Conservation (phyloP, 2,113 vertebrate species). For the Engraulis encrasicolus region DNA sequence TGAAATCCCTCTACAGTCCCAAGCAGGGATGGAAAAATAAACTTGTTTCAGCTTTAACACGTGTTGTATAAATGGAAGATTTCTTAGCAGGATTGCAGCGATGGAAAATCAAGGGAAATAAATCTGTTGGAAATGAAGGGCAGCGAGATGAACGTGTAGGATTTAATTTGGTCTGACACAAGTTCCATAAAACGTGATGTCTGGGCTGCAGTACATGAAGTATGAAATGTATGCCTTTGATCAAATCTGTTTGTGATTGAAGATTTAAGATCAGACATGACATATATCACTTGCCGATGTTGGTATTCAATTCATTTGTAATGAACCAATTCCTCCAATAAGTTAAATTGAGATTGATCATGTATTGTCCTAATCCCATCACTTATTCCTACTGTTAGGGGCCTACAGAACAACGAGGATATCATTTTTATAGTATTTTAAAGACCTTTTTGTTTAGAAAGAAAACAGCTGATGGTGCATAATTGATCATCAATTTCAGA, state of each 20-base stretch:
- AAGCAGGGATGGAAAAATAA: constrained; percentile 6
- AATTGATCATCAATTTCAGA: background rate
- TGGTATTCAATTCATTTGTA: too few relatives aligned
- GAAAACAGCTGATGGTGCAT: too few relatives aligned
- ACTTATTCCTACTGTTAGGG: too few relatives aligned
- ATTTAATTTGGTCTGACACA: background rate
- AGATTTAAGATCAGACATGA: too few relatives aligned
- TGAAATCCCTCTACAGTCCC: background rate
- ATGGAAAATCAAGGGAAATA: background rate
- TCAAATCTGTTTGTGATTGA: too few relatives aligned
- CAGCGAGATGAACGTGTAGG: background rate
- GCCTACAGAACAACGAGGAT: too few relatives aligned
- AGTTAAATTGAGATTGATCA: background rate
- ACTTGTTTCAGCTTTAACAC: constrained; percentile 14
- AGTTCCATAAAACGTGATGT: background rate
- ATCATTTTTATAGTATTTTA: too few relatives aligned
- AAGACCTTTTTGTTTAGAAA: too few relatives aligned
- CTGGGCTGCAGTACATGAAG: background rate
- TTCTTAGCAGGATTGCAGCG: background rate
- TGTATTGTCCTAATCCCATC: background rate
- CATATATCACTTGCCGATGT: too few relatives aligned
- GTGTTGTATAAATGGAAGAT: constrained; percentile 14
- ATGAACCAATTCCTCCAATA: background rate
- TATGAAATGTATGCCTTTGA: background rate
- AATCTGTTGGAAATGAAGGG: background rate